phyloP scores from a whole-genome alignment of 2,888 invertebrate genomes.

The Dione juno region DNA sequence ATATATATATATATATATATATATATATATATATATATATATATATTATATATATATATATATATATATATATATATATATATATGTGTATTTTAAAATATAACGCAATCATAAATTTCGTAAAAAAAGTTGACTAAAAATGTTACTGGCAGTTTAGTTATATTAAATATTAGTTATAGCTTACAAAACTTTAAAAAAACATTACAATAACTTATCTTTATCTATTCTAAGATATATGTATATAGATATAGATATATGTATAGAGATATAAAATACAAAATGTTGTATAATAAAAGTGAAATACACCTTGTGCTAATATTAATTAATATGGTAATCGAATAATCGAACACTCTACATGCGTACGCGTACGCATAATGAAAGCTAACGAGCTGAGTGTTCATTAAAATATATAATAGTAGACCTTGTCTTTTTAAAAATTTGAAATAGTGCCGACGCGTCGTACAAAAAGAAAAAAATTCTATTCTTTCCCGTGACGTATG shows the following conservation, averaged over 20 bases:
- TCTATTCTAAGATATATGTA: no score
- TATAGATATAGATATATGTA: slow-evolving; percentile 14
- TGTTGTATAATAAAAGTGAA: background rate
- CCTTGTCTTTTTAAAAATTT: background rate
- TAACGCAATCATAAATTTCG: no score
- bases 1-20: no score
- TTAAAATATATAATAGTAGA: slow-evolving; percentile 2
- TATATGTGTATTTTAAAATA: no score
- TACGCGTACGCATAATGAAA: slow-evolving; percentile 8
- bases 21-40: no score
- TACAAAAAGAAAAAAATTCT: background rate
- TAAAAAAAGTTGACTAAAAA: no score
- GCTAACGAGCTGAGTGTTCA: background rate
- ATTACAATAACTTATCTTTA: no score
- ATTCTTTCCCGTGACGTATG: slow-evolving; percentile 14
- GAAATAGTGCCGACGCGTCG: slow-evolving; percentile 4
- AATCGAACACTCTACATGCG: slow-evolving; percentile 6
- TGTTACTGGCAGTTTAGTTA: no score
- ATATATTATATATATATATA: no score
- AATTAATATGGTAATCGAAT: slow-evolving; percentile 16
- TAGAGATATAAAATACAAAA: slow-evolving; percentile 1
- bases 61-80: no score
- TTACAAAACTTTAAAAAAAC: no score
- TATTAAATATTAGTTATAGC: no score
- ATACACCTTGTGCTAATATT: slow-evolving; percentile 3